Evolutionary conservation across 2,113 vertebrate genomes (phyloP), one percentile per base, ranked within the genome.

Genomic region (Callaeas wilsoni): DNA sequence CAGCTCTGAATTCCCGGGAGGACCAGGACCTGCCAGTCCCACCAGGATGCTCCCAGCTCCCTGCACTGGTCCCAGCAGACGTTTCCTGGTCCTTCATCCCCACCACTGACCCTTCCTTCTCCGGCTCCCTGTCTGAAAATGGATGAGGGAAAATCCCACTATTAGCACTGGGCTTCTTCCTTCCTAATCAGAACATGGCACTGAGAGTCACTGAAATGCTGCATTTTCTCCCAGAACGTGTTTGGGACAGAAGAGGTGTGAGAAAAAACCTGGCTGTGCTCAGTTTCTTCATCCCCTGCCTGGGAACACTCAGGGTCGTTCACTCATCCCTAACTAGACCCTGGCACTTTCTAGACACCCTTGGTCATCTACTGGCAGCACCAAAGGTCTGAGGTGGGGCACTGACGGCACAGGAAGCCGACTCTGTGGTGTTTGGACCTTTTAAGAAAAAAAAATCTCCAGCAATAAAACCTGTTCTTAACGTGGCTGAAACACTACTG

Each of bases 141-240:
- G 60, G 21, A 22, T 6, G 1, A 33, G 41, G 35, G 70, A 13
- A 83, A 74, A 75, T 3, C 47, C 18, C 4, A 8, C 13, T 3
- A 0, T 62, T 2, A 9, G 5, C 4, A 1, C 12, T 69, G 42
- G 41, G 37, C 10, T 65, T 22, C 62, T 29, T 37, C 67, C 26
- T 39, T 42, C 50, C 46, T 29, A 0, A 11, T 12, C 46, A 39
- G 46, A 56, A 37, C 17, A 2, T 0, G 15, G 70, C 33, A 5
- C 35, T 20, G 55, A 46, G 29, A 27, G 35, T 10, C 35, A 13
- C 29, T 6, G 30, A 37, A 65, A 60, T 6, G 5, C 46, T 41
- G 44, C 33, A 1, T 20, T 75, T 75, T 35, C 26, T 56, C 47
- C 56, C 46, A 60, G 26, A 65, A 69, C 0, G 13, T 37, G 27